Base-by-base conservation (phyloP, 2,888 invertebrate genomes). In the Tetragnatha montana region DNA sequence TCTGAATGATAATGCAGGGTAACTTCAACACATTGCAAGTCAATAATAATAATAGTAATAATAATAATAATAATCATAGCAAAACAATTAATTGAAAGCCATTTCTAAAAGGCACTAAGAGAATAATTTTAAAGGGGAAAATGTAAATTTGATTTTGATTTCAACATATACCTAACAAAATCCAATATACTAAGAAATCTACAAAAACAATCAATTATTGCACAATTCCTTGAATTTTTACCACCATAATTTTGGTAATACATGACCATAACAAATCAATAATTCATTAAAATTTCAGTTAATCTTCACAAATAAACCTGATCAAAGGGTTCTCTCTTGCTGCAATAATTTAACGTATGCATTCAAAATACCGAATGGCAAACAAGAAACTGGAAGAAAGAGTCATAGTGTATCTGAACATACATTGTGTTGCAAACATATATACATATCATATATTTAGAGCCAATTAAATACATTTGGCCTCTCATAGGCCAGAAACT, bases 301-400 rank as follows among this genome's bases (percentile, higher is more conserved):
- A n/a, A 47, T 76, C 47, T 78, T 78, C 50, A 73, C 35, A 81
- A 80, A 86, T 79, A 80, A 85, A 89, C 89, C 89, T 89, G 89
- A 89, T 81, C 89, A 89, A 89, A 86, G 89, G 89, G 86, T 71
- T 85, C 51, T 82, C 84, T 78, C 78, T 81, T 82, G 21, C 78
- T 21, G 51, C 35, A 82, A 14, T 81, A 68, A 73, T 87, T 79
- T 84, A 88, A 88, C 88, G 83, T 84, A 88, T 83, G 71, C 83
- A 83, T 79, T 84, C 83, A 74, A 84, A 68, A 51, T 80, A 88
- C 79, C 73, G 83, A 75, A 84, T 74, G 83, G 78, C 74, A 84
- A 88, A 83, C 83, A 80, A 84, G 74, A 80, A 80, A 68, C 49
- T 51, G 69, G 70, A 85, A 85, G 69, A 78, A 85, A 85, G 51